Percentiles rank a stretch among this genome's conserved stretches.
Conservation (phyloP, 2,888 invertebrate genomes). For the Mactromeris polynyma region DNA sequence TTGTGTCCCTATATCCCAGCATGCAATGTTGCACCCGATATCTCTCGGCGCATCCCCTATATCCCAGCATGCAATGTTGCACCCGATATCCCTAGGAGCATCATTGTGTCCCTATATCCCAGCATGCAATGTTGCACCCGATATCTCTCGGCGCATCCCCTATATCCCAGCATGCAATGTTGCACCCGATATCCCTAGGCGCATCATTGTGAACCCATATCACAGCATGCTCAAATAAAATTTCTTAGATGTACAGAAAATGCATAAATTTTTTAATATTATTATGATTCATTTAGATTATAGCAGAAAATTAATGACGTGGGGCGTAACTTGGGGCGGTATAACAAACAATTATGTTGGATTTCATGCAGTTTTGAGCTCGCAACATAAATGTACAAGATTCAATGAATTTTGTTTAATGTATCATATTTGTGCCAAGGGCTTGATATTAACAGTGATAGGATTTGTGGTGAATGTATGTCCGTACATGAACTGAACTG, state of each 20-base stretch:
- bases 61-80: too few species aligned
- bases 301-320: not conserved
- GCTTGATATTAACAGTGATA: not conserved
- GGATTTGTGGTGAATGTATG: not conserved
- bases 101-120: too few species aligned
- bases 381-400: not conserved
- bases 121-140: too few species aligned
- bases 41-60: too few species aligned
- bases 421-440: not conserved
- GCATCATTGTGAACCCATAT: not conserved
- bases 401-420: not conserved
- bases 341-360: not conserved
- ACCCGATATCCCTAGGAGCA: too few species aligned
- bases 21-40: too few species aligned
- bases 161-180: too few species aligned
- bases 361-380: not conserved
- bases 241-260: not conserved
- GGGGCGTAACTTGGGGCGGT: not conserved
- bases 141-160: too few species aligned
- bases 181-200: too few species aligned
- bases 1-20: not conserved
- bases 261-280: not conserved
- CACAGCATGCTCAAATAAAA: not conserved
- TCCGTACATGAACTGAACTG: not conserved
- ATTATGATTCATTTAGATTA: not conserved